Conservation (phyloP, 1,140 invertebrate genomes). For the Ceratitis capitata region DNA sequence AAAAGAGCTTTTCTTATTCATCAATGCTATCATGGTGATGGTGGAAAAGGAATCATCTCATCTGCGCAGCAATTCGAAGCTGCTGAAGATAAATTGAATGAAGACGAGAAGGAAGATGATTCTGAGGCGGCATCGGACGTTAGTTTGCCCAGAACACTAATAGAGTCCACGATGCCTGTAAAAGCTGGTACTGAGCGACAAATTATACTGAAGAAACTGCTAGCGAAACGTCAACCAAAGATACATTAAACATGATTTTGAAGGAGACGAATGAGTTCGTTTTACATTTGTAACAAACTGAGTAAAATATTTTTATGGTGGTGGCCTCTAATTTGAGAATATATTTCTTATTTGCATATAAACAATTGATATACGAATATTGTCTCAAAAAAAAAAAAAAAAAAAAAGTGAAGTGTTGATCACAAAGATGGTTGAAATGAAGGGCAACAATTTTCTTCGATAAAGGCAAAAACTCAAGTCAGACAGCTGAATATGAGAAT, state of each 20-base stretch:
- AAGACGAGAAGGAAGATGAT: background rate
- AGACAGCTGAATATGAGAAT: no score
- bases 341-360: no score
- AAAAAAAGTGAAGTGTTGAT: background rate
- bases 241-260: background rate
- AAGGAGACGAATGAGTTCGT: background rate
- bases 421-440: no score
- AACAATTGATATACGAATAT: no score
- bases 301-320: background rate
- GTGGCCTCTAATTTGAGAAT: no score
- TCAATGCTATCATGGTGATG: slow-evolving; percentile 39
- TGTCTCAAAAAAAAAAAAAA: background rate
- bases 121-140: background rate
- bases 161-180: no score
- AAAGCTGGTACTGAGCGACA: background rate
- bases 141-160: background rate
- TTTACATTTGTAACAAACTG: background rate
- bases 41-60: no score
- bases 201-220: background rate
- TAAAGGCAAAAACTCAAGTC: no score
- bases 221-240: background rate
- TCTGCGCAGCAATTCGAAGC: background rate
- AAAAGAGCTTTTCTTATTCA: slow-evolving; percentile 52
- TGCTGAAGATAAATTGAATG: background rate
- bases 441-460: no score